Base-by-base conservation (phyloP, 2,888 invertebrate genomes). In the Priocnemis perturbator region DNA sequence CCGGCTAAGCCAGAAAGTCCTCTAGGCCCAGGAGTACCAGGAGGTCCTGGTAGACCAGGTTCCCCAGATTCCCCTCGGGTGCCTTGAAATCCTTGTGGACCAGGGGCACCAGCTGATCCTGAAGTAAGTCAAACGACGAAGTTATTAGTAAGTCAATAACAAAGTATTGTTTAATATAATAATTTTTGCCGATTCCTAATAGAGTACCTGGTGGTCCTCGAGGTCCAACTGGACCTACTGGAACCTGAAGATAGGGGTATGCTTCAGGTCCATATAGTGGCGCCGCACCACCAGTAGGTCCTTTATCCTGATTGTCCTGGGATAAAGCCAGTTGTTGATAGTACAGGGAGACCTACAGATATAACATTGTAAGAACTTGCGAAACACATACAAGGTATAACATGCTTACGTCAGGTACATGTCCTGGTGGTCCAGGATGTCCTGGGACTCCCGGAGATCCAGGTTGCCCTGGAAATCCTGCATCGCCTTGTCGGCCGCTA, bases 51-150 rank as follows among this genome's bases (percentile, higher is more conserved):
- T 2, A 92, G 89, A 14, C 96, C 96, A 9, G 92, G 88, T 86
- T 96, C 96, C 0, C 96, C 96, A 0, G 94, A 90, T 77, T 95
- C 95, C 55, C 96, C 96, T 72, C 96, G 91, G 17, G 93, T 91
- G 2, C 96, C 96, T 90, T 96, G 95, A 78, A 96, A 96, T 15
- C 96, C 96, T 89, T 95, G 94, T 0, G 95, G 94, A 0, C 95
- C 95, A 0, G 92, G 87, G 3, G 92, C 83, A 4, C 93, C 93
- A 23, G 87, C 77, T 9, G 87, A 82, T 21, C 89, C 89, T 89
- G 45, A 26, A 57, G 66, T 21, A 48, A 4, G 19, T 37, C 14
- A 23, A 52, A n/a, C 21, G 48, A 48, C 17, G 58, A 26, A 59
- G 21, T 17, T 44, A 53, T 47, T n/a, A n/a, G n/a, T n/a, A n/a